A percentile compares a stretch with the other conserved stretches of the same genome.
phyloP scores from a whole-genome alignment of 2,113 vertebrate species.

The Halcyon senegalensis region DNA sequence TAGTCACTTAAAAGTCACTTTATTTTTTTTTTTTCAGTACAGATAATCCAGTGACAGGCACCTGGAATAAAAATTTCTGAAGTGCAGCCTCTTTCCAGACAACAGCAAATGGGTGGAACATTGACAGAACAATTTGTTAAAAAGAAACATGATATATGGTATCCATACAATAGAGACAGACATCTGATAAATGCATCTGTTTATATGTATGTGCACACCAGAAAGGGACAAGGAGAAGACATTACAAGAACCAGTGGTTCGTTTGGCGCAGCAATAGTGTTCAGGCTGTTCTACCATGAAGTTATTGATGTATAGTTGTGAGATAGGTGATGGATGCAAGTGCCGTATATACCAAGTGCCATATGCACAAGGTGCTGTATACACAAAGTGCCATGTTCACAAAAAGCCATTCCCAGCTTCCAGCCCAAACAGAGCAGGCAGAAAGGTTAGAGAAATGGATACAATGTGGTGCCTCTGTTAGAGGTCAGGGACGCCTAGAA shows the following conservation, averaged over 20 bases:
- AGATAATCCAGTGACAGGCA: neutral
- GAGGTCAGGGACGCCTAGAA: neutral
- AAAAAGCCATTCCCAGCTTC: neutral
- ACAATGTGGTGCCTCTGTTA: accelerated
- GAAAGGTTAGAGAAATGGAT: neutral
- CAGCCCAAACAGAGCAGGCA: neutral
- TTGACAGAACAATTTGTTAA: neutral
- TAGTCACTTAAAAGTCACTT: neutral
- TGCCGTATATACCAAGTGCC: neutral
- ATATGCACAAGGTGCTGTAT: neutral
- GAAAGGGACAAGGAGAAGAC: neutral
- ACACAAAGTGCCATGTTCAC: neutral
- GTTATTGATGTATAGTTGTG: accelerated
- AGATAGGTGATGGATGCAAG: neutral
- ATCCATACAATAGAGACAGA: neutral
- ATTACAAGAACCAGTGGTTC: neutral
- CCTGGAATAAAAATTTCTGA: neutral
- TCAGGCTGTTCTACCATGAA: neutral
- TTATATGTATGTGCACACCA: neutral
- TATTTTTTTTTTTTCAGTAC: neutral
- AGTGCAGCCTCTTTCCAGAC: neutral
- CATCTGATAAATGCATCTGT: conserved; percentile 11
- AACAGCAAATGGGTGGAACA: neutral
- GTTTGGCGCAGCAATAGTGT: accelerated
- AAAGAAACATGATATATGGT: neutral